These are phyloP conservation scores for Neoitamus cyanurus DNA, from an alignment of 2,888 invertebrate genomes.

Conservation along the genomic window DNA sequence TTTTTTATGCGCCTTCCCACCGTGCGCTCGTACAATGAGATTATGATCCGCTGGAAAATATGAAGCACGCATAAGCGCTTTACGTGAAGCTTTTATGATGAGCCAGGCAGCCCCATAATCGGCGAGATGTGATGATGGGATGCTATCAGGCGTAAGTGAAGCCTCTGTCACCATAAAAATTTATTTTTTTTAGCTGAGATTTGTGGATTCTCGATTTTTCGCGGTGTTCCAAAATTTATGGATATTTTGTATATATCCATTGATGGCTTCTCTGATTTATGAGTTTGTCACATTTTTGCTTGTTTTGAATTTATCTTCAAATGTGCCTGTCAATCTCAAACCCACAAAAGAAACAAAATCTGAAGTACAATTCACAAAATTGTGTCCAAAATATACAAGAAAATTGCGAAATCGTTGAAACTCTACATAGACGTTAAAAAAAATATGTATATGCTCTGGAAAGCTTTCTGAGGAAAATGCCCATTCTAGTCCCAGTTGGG, in stretches of 20 bases:
- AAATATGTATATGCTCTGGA: no score
- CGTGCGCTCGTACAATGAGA: background rate
- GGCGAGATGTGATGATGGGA: slow-evolving; percentile 34
- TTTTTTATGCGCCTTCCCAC: slow-evolving; percentile 33
- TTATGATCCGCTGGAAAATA: slow-evolving; percentile 11
- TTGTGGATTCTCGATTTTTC: slow-evolving; percentile 31
- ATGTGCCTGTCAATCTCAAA: background rate
- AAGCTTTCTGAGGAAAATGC: no score
- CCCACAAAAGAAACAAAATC: no score
- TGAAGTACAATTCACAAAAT: no score
- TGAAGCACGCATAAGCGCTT: slow-evolving; percentile 18
- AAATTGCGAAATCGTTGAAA: no score
- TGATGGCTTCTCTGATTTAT: background rate
- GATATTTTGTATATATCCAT: background rate
- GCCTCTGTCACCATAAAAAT: slow-evolving; percentile 14
- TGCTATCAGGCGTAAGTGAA: slow-evolving; percentile 12
- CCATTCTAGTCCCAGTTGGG: no score
- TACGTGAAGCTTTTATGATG: slow-evolving; percentile 32
- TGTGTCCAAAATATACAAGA: no score
- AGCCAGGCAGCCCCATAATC: slow-evolving; percentile 1
- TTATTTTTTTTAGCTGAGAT: slow-evolving; percentile 35
- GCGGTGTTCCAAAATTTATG: slow-evolving; percentile 16
- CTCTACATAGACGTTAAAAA: no score
- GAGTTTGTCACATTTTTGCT: background rate
- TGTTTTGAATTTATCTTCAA: background rate